phyloP scores from a whole-genome alignment of 2,888 invertebrate species.

The Agrotis segetum region DNA sequence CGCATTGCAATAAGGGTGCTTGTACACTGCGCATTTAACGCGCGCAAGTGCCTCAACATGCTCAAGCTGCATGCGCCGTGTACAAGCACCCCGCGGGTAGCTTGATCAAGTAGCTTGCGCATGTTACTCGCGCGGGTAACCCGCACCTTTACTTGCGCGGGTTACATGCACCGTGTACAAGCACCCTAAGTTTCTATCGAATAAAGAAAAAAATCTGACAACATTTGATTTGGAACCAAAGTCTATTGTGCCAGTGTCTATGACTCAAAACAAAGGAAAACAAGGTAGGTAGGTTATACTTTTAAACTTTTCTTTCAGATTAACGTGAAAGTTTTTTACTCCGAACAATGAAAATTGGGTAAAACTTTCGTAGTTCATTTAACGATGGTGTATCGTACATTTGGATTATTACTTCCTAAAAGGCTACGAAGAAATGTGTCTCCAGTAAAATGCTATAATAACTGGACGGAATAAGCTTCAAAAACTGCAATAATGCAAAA shows the following conservation, averaged over 20 bases:
- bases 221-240: constrained; percentile 7
- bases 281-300: constrained; percentile 7
- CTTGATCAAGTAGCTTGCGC: no score
- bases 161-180: no score
- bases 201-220: background rate
- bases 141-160: no score
- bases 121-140: no score
- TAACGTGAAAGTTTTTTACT: constrained; percentile 21
- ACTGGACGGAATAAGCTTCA: constrained; percentile 8
- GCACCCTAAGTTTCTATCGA: background rate
- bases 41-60: no score
- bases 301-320: constrained; percentile 32
- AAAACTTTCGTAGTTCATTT: constrained; percentile 32
- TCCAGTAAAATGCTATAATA: constrained; percentile 26
- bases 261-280: constrained; percentile 21
- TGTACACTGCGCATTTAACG: no score
- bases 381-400: constrained; percentile 22
- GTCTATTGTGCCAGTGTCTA: background rate
- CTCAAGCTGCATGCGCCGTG: no score
- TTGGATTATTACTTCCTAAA: constrained; percentile 26
- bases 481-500: constrained; percentile 50
- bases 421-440: constrained; percentile 3
- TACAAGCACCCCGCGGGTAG: no score
- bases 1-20: constrained; percentile 1
- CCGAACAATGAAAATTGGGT: constrained; percentile 22